A percentile compares a stretch with the other conserved stretches of the same genome.
phyloP scores from a whole-genome alignment of 2,113 vertebrate genomes.

The Cottus gobio region DNA sequence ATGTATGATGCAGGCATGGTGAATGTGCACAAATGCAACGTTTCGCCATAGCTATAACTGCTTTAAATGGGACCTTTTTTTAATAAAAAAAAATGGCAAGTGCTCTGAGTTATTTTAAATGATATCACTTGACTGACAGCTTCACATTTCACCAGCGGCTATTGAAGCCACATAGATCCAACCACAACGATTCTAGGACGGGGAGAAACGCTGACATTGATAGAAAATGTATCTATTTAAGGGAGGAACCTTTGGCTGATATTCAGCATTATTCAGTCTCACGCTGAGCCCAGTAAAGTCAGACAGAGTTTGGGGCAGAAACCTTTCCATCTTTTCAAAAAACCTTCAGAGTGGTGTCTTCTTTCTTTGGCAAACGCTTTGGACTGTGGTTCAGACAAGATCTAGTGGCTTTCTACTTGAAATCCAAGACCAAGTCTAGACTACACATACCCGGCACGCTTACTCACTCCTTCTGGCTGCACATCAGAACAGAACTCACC shows the following conservation, averaged over 20 bases:
- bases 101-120: neutral
- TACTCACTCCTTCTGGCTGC: slow-evolving; percentile 43
- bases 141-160: neutral
- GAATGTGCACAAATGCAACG: slow-evolving; percentile 5
- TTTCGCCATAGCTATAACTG: slow-evolving; percentile 2
- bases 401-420: slow-evolving; percentile 59
- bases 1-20: neutral
- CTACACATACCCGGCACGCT: slow-evolving; percentile 48
- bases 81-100: neutral
- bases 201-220: neutral
- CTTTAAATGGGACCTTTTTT: neutral
- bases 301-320: slow-evolving; percentile 30
- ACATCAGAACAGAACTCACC: slow-evolving; percentile 45
- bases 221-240: slow-evolving; percentile 23
- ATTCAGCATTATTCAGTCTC: slow-evolving; percentile 18
- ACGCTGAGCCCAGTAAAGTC: slow-evolving; percentile 30
- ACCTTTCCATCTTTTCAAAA: slow-evolving; percentile 48
- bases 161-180: neutral
- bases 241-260: slow-evolving; percentile 15
- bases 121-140: neutral
- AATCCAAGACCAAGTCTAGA: slow-evolving; percentile 61
- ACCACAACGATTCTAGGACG: neutral
- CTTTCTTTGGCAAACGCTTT: slow-evolving; percentile 49
- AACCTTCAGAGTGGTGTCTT: slow-evolving; percentile 44
- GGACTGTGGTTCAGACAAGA: slow-evolving; percentile 55